phyloP scores from a whole-genome alignment of 2,797 vertebrate species.

The Monodelphis domestica region DNA sequence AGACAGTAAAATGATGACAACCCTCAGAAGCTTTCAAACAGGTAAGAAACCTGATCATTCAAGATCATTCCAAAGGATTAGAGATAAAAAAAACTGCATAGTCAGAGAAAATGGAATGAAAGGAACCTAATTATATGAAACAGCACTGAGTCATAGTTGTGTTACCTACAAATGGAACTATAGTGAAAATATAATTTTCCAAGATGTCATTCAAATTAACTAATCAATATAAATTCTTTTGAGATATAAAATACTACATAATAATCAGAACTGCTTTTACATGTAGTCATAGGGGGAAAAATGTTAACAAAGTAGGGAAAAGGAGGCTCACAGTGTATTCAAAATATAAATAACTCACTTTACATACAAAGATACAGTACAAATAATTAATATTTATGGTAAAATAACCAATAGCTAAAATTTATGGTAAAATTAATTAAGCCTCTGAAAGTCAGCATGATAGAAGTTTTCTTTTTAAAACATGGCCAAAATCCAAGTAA shows the following conservation, averaged over 20 bases:
- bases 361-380: not conserved
- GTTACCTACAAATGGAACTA: not conserved
- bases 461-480: not conserved
- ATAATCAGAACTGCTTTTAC: not conserved
- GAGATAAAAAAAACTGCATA: not conserved
- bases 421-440: not conserved
- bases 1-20: conserved; percentile 28
- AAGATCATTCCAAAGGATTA: not conserved
- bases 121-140: not conserved
- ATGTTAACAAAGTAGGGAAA: not conserved
- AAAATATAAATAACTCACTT: not conserved
- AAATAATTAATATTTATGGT: not conserved
- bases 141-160: not conserved
- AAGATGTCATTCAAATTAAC: conserved; percentile 24
- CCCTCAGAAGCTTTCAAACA: conserved; percentile 44
- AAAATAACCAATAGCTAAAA: not conserved
- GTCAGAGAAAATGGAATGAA: not conserved
- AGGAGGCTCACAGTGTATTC: not conserved
- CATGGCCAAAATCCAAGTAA: not conserved
- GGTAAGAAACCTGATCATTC: not conserved
- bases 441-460: not conserved
- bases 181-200: not conserved
- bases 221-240: conserved; percentile 46
- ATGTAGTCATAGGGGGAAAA: not conserved
- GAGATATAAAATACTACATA: conserved; percentile 37